Conservation (phyloP, 2,888 invertebrate species). For the Esperia sulphurella region DNA sequence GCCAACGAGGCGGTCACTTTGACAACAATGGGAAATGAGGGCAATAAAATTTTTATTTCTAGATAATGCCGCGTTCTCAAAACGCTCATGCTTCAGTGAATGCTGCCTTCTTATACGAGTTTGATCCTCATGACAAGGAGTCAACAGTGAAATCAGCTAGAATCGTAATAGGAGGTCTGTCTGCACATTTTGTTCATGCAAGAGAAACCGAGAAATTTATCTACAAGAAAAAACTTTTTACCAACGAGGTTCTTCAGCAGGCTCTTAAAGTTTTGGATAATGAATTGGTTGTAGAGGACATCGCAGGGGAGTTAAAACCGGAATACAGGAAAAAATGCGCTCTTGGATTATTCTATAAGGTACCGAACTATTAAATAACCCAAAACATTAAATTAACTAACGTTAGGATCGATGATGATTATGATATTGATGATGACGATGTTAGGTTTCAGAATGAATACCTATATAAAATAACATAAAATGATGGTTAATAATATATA, state of each 20-base stretch:
- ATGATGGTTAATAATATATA: no score
- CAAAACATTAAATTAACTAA: no score
- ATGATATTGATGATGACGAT: no score
- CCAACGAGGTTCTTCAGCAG: slow-evolving; percentile 64
- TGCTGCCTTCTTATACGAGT: slow-evolving; percentile 83
- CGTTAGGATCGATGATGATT: no score
- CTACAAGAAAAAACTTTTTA: slow-evolving; percentile 50
- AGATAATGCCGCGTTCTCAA: slow-evolving; percentile 86
- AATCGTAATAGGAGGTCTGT: slow-evolving; percentile 81
- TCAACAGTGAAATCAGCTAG: slow-evolving; percentile 59
- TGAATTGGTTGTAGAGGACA: slow-evolving; percentile 80
- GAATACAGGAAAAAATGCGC: slow-evolving; percentile 81
- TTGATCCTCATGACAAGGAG: slow-evolving; percentile 44
- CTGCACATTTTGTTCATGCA: slow-evolving; percentile 77
- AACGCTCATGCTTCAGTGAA: slow-evolving; percentile 88
- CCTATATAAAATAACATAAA: no score
- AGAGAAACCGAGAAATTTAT: slow-evolving; percentile 74
- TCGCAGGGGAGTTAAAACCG: slow-evolving; percentile 78
- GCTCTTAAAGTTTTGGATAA: slow-evolving; percentile 74
- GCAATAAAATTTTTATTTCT: slow-evolving; percentile 21
- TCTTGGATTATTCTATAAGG: slow-evolving; percentile 83
- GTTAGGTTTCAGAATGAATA: no score
- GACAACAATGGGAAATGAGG: no score
- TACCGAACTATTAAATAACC: slow-evolving; percentile 39
- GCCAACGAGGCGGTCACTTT: no score